Conservation (phyloP, 2,113 vertebrate species). For the Thryonomys swinderianus region DNA sequence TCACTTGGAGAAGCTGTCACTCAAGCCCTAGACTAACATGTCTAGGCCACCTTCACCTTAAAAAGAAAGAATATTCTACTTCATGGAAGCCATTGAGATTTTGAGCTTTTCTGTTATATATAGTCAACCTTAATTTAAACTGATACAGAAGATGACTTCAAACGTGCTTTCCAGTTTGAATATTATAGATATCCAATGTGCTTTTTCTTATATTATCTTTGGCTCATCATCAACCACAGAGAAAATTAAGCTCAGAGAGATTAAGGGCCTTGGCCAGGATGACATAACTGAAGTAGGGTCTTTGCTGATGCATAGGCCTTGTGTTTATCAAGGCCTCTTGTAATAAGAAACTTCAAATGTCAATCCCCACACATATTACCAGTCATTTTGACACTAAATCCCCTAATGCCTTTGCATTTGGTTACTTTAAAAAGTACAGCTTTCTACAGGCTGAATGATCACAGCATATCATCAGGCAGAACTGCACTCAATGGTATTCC, state of each 20-base stretch:
- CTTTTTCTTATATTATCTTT: conserved; percentile 27
- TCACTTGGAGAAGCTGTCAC: neutral
- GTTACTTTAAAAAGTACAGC: conserved; percentile 60
- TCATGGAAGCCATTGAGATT: neutral
- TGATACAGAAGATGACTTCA: neutral
- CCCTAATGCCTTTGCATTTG: conserved; percentile 64
- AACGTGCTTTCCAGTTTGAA: neutral
- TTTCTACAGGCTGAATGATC: conserved; percentile 75
- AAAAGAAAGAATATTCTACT: conserved; percentile 21
- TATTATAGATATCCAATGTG: neutral
- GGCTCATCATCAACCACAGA: neutral
- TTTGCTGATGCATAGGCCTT: neutral
- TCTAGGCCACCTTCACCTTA: neutral
- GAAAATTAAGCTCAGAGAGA: neutral
- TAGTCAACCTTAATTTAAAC: neutral
- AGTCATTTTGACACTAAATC: conserved; percentile 50
- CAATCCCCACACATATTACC: neutral
- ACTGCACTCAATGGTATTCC: conserved; percentile 73
- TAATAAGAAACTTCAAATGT: conserved; percentile 28
- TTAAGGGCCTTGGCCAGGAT: neutral
- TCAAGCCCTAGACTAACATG: neutral
- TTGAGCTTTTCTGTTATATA: neutral
- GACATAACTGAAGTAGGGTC: neutral
- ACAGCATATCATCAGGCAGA: conserved; percentile 68
- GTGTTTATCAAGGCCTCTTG: neutral